Conservation (phyloP, 53 echinoderm and acorn worm species). For the Temnopleurus reevesii region DNA sequence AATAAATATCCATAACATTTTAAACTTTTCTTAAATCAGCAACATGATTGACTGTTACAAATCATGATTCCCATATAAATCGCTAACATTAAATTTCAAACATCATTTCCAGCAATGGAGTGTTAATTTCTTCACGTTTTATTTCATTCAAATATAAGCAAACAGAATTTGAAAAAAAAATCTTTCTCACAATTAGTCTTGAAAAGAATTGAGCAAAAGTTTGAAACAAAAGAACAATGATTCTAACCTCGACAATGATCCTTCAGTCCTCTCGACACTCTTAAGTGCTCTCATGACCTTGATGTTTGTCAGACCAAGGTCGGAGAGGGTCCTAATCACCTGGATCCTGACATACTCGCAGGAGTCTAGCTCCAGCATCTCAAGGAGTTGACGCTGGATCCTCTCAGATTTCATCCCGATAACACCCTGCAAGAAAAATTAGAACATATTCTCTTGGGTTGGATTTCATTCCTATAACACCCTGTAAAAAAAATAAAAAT, state of each 20-base stretch:
- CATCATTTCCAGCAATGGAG: too few species aligned
- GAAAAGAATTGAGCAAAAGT: too few species aligned
- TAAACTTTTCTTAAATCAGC: too few species aligned
- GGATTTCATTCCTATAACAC: background rate
- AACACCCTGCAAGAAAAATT: constrained; percentile 72
- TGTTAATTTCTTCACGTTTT: too few species aligned
- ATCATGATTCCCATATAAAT: too few species aligned
- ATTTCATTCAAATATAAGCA: too few species aligned
- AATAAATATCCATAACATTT: too few species aligned
- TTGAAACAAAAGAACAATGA: too few species aligned
- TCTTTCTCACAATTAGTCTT: too few species aligned
- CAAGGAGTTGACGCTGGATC: constrained; percentile 77
- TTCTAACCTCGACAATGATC: constrained; percentile 83
- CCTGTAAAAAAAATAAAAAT: background rate
- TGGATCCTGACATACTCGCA: constrained; percentile 95
- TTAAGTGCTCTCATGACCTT: constrained; percentile 86
- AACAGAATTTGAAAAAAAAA: too few species aligned
- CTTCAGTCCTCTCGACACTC: constrained; percentile 85
- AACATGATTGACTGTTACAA: too few species aligned
- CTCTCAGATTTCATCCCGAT: constrained; percentile 90
- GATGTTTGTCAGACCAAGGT: constrained; percentile 80
- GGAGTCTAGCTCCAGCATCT: constrained; percentile 95
- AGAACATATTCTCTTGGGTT: background rate
- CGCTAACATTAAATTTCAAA: too few species aligned
- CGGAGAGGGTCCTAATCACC: constrained; percentile 82